A percentile compares a stretch with the other conserved stretches of the same genome.
Conservation (phyloP, 2,113 vertebrate species). For the Gulo gulo region DNA sequence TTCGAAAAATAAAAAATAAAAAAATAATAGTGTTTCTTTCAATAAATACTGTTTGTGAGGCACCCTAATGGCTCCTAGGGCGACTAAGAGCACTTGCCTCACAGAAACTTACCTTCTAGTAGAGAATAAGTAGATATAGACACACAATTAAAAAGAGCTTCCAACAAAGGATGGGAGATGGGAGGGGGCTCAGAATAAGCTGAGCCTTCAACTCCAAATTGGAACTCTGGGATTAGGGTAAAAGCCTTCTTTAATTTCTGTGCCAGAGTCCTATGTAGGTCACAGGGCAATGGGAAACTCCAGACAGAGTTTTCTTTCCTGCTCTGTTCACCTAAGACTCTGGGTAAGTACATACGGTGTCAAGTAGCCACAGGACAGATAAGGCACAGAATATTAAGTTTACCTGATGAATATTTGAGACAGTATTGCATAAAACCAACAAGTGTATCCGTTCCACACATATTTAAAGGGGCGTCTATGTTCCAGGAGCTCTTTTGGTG, state of each 20-base stretch:
- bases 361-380: accelerated
- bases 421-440: background rate
- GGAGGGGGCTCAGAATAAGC: accelerated
- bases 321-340: background rate
- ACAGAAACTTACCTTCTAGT: background rate
- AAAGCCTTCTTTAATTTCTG: background rate
- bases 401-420: background rate
- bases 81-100: background rate
- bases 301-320: accelerated
- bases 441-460: accelerated
- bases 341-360: background rate
- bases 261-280: background rate
- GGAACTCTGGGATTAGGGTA: too few relatives aligned
- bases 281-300: background rate
- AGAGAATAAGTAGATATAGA: background rate
- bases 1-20: background rate
- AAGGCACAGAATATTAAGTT: background rate
- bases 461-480: accelerated
- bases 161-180: background rate
- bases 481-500: background rate
- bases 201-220: background rate
- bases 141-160: background rate
- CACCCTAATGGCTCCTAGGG: background rate
- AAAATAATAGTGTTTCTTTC: background rate
- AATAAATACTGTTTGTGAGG: background rate